phyloP scores from a whole-genome alignment of 2,113 vertebrate genomes.

The Ctenomys sociabilis region DNA sequence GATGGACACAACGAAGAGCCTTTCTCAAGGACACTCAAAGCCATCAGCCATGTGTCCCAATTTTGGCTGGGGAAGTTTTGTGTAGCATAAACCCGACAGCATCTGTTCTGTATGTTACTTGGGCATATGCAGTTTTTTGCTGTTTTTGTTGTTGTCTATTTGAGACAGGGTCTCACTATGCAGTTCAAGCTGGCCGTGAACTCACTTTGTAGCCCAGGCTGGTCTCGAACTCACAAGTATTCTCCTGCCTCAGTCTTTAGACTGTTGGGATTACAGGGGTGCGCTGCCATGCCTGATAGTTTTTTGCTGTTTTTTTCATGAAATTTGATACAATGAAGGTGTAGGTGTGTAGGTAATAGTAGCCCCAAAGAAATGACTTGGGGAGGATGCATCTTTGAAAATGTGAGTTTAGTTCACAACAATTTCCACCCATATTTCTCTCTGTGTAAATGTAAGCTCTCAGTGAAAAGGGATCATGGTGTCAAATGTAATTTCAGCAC shows the following conservation, averaged over 20 bases:
- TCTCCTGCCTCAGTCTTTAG: too few species aligned
- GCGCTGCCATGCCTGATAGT: too few species aligned
- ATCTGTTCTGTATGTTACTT: background rate
- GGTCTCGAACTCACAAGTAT: too few species aligned
- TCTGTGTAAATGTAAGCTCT: background rate
- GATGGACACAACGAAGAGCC: background rate
- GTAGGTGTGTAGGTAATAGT: background rate
- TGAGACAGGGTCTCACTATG: too few species aligned
- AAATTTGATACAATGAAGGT: conserved; percentile 1
- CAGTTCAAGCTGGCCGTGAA: too few species aligned
- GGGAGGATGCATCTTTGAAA: background rate
- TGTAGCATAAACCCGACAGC: background rate
- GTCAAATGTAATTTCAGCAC: conserved; percentile 17
- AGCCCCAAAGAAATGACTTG: background rate
- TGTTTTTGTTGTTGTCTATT: too few species aligned
- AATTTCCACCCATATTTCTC: background rate
- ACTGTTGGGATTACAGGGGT: too few species aligned
- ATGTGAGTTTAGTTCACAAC: background rate
- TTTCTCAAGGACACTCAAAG: background rate
- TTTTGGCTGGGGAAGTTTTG: background rate
- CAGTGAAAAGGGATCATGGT: background rate
- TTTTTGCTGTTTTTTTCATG: background rate
- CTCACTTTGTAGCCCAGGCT: too few species aligned
- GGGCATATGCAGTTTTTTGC: background rate
- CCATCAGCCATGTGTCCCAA: background rate